Conservation (phyloP, 2,797 vertebrate genomes). For the Acropternis orthonyx region DNA sequence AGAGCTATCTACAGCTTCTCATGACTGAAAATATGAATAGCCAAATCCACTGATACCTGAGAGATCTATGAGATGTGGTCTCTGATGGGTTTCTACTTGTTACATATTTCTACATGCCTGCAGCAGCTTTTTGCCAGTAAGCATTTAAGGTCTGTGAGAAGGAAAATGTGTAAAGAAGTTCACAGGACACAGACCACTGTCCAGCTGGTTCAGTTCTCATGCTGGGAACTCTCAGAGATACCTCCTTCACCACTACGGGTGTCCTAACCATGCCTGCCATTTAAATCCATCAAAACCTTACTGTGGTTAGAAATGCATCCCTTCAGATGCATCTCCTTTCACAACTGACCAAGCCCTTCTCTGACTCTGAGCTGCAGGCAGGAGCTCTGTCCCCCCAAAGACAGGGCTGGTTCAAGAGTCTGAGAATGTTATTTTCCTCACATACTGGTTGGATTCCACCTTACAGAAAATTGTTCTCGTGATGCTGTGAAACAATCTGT, state of each 20-base stretch:
- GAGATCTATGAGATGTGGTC: neutral
- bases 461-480: neutral
- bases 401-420: neutral
- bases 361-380: accelerated
- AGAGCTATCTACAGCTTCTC: neutral
- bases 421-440: neutral
- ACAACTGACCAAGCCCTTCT: neutral
- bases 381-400: neutral
- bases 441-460: neutral
- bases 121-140: neutral
- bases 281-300: neutral
- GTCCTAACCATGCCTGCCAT: neutral
- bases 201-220: neutral
- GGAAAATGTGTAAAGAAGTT: neutral
- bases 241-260: neutral
- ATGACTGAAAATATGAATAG: neutral
- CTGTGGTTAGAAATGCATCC: neutral
- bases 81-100: neutral
- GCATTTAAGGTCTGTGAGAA: neutral
- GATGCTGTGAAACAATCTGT: neutral
- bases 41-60: neutral
- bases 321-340: neutral
- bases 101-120: neutral
- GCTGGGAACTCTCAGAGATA: neutral
- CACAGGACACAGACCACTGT: neutral